phyloP scores from a whole-genome alignment of 2,797 vertebrate species.

The Capromys pilorides region DNA sequence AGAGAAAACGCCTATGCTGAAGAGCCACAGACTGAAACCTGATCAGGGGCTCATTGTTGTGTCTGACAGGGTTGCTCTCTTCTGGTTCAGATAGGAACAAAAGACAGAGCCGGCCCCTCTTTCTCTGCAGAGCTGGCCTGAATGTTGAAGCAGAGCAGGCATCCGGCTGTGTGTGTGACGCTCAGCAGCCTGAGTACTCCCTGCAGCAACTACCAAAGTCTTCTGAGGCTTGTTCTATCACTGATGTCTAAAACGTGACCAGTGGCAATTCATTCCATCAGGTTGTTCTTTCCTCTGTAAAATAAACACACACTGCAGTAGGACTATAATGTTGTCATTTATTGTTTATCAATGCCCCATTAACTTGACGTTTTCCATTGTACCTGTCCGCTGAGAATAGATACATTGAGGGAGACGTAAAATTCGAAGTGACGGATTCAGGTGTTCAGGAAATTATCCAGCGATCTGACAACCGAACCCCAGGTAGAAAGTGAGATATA shows the following conservation, averaged over 20 bases:
- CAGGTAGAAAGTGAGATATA: neutral
- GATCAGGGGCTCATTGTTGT: neutral
- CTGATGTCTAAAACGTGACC: neutral
- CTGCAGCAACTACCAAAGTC: neutral
- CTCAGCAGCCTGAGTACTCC: neutral
- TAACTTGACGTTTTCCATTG: neutral
- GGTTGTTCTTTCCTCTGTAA: neutral
- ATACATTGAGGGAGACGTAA: fast-evolving
- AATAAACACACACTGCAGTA: neutral
- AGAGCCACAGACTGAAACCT: neutral
- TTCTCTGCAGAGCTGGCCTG: neutral
- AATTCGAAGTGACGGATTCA: neutral
- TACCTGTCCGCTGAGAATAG: neutral
- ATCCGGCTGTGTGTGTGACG: neutral
- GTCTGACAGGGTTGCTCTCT: neutral
- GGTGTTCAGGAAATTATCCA: neutral
- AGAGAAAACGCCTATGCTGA: neutral
- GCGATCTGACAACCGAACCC: neutral
- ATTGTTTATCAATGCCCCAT: neutral
- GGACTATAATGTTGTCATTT: neutral
- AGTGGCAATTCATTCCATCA: neutral
- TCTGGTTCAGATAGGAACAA: neutral
- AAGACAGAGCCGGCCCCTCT: neutral
- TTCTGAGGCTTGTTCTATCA: neutral
- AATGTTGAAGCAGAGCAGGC: neutral